Evolutionary conservation across 2,888 invertebrate genomes (phyloP).

Genomic region (Cephus sareptanus): DNA sequence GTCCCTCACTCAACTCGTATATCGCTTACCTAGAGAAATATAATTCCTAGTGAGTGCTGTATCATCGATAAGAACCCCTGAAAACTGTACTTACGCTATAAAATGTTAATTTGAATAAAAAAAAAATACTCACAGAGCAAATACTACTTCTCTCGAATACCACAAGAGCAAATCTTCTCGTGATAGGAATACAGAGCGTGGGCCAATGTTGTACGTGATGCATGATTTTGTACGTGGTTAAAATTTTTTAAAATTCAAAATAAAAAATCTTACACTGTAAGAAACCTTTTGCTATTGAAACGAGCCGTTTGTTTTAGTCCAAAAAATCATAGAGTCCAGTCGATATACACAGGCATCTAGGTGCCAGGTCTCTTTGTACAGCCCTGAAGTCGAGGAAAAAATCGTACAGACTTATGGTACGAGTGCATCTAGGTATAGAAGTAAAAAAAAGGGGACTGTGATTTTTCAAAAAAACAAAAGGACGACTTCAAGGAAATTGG

Average conservation of each 20-base stretch:
- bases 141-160: background rate
- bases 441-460: background rate
- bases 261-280: background rate
- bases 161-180: background rate
- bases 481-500: background rate
- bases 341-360: background rate
- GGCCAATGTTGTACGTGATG: background rate
- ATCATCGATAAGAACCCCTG: background rate
- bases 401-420: background rate
- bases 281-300: background rate
- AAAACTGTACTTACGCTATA: background rate
- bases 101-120: background rate
- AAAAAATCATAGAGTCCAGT: background rate
- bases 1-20: background rate
- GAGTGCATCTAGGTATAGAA: background rate
- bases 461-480: background rate
- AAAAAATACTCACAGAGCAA: background rate
- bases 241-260: no score
- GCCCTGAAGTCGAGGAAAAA: constrained; percentile 20
- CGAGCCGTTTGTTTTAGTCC: background rate
- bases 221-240: background rate
- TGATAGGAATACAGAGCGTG: background rate
- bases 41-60: background rate
- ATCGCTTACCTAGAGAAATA: background rate
- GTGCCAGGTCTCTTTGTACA: constrained; percentile 22